These are phyloP conservation scores for Agrypnus murinus DNA, from an alignment of 2,888 invertebrate genomes.

Conservation along the genomic window DNA sequence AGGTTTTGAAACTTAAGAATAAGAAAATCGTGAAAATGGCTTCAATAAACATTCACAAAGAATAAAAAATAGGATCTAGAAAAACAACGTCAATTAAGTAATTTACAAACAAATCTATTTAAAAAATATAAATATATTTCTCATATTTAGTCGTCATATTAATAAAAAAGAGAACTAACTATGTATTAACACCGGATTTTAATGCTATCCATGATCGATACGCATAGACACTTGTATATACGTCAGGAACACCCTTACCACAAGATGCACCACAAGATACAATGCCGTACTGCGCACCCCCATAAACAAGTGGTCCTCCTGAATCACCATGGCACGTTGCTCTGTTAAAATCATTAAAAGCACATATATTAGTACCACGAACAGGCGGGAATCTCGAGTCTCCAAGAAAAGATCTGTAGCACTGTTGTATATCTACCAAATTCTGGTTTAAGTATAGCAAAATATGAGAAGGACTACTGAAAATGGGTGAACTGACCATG, in stretches of 20 bases:
- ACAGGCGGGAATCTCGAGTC: no score
- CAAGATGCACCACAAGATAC: conserved; percentile 75
- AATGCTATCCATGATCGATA: conserved; percentile 71
- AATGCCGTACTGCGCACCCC: conserved; percentile 69
- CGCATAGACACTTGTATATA: conserved; percentile 72
- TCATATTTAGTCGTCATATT: no score
- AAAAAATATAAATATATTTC: no score
- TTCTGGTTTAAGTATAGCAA: conserved; percentile 73
- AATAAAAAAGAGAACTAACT: no score
- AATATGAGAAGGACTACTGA: conserved; percentile 72
- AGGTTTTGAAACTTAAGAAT: no score
- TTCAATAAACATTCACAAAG: no score
- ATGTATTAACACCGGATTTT: no score
- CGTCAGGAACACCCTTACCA: conserved; percentile 73
- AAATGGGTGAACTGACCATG: conserved; percentile 73
- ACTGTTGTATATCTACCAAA: conserved; percentile 70
- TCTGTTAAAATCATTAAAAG: conserved; percentile 75
- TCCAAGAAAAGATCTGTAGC: conserved; percentile 56
- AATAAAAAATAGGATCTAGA: no score
- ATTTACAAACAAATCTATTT: no score
- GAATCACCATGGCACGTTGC: conserved; percentile 76
- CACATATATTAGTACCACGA: conserved; percentile 74
- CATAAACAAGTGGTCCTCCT: conserved; percentile 73
- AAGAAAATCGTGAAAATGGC: no score
- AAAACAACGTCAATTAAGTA: no score